These are phyloP conservation scores for Morinoia aosen DNA, from an alignment of 2,888 invertebrate species.

Conservation along the genomic window DNA sequence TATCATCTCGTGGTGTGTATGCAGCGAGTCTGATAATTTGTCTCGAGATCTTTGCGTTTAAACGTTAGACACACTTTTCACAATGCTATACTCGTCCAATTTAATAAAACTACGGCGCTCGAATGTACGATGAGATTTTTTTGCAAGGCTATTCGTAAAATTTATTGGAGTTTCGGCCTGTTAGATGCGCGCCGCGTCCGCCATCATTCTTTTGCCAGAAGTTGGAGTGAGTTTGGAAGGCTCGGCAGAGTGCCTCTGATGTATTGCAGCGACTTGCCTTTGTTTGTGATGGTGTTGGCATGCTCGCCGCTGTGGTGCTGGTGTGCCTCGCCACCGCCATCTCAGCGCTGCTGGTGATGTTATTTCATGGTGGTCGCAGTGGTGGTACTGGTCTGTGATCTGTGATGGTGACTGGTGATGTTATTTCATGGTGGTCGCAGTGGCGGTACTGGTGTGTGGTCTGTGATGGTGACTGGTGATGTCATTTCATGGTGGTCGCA, in stretches of 20 bases:
- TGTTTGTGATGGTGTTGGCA: neutral
- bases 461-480: neutral
- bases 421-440: neutral
- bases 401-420: neutral
- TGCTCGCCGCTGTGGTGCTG: neutral
- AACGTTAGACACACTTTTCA: neutral
- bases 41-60: neutral
- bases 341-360: neutral
- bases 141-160: neutral
- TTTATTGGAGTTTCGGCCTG: neutral
- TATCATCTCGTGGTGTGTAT: neutral
- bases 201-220: conserved; percentile 3
- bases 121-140: neutral
- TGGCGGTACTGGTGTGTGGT: neutral
- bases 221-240: conserved; percentile 12
- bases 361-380: neutral
- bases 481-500: neutral
- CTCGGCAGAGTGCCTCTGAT: conserved; percentile 10
- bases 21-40: neutral
- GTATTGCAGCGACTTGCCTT: neutral
- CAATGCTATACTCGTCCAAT: neutral
- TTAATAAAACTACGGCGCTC: neutral
- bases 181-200: neutral
- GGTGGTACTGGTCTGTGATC: no score
- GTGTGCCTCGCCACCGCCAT: neutral